phyloP scores from a whole-genome alignment of 2,113 vertebrate species.

The Pteronura brasiliensis region DNA sequence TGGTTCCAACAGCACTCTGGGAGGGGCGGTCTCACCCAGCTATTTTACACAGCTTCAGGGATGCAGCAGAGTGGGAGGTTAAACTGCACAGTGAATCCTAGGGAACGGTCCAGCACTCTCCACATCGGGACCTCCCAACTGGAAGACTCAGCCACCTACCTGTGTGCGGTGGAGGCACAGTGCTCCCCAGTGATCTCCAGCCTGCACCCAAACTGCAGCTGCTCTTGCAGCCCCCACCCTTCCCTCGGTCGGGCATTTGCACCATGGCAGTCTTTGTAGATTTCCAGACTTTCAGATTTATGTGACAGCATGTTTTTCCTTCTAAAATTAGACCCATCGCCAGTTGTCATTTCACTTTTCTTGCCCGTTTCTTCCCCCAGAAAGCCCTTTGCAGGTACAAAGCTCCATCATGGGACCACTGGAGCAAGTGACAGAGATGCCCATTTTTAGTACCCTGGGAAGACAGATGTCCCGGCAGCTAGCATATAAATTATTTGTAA shows the following conservation, averaged over 20 bases:
- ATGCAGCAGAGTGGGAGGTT: too few relatives aligned
- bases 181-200: neutral
- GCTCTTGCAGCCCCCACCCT: neutral
- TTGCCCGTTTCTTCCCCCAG: neutral
- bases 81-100: too few relatives aligned
- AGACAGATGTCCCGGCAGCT: neutral
- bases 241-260: accelerated
- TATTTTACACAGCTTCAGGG: too few relatives aligned
- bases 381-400: neutral
- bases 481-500: neutral
- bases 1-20: too few relatives aligned
- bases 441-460: neutral
- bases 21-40: accelerated
- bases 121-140: too few relatives aligned
- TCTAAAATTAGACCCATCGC: neutral
- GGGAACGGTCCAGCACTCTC: too few relatives aligned
- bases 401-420: accelerated
- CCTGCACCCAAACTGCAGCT: neutral
- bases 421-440: neutral
- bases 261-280: accelerated
- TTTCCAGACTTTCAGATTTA: neutral
- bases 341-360: neutral
- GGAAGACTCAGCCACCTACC: too few relatives aligned
- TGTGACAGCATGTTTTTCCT: neutral
- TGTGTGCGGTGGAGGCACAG: too few relatives aligned